These are phyloP conservation scores for Phodopus roborovskii DNA, from an alignment of 2,113 vertebrate species.

Conservation along the genomic window DNA sequence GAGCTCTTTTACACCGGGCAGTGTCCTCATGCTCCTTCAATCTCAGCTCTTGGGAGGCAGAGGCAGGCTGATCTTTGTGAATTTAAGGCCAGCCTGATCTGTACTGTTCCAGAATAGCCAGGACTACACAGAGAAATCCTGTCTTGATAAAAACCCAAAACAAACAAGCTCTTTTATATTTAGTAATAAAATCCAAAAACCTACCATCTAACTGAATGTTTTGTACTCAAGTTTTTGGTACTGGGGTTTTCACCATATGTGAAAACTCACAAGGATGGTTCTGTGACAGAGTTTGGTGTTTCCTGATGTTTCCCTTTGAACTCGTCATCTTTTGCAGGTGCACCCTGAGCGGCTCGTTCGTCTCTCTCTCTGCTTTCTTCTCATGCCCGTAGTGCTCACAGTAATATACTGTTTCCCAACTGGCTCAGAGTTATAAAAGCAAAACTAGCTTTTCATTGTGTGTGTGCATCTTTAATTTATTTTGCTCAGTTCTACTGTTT, in stretches of 20 bases:
- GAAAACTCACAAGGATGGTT: conserved; percentile 19
- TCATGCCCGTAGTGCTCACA: conserved; percentile 49
- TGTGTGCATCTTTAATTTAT: conserved; percentile 57
- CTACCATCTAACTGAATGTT: conserved; percentile 31
- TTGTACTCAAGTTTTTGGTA: conserved; percentile 21
- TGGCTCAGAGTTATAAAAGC: conserved; percentile 44
- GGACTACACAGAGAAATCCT: background rate
- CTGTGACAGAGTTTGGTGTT: background rate
- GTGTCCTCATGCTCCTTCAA: too few relatives aligned
- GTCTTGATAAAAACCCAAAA: background rate
- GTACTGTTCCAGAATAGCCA: background rate
- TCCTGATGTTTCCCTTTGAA: conserved; percentile 25
- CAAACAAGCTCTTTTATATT: background rate
- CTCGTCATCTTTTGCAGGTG: conserved; percentile 64
- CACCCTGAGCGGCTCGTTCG: background rate
- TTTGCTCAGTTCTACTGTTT: conserved; percentile 50
- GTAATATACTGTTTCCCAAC: conserved; percentile 66
- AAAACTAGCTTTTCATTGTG: conserved; percentile 72
- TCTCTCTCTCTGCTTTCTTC: conserved; percentile 55
- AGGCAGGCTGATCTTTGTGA: background rate
- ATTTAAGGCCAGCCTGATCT: background rate
- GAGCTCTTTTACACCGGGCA: background rate
- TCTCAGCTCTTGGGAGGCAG: background rate
- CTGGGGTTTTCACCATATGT: conserved; percentile 43
- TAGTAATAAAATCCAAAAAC: conserved; percentile 39